Base-by-base conservation (phyloP, 2,888 invertebrate species). In the Sphecodes monilicornis region DNA sequence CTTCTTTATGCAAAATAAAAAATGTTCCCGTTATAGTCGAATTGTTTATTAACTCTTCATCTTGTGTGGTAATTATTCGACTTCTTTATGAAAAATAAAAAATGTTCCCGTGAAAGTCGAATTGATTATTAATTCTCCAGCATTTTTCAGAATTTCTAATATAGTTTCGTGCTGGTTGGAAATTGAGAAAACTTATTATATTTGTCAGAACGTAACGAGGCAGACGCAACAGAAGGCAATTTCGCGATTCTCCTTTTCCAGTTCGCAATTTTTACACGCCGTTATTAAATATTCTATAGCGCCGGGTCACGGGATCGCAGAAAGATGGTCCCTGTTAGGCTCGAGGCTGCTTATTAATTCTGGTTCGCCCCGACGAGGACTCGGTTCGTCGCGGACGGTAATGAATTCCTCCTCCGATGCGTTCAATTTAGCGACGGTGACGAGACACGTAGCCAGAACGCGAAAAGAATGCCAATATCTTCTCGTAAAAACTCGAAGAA, bases 401-500 rank as follows among this genome's bases (percentile, higher is more conserved):
- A 83, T 73, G 81, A 80, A 78, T 78, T 77, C 54, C 76, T 79
- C 60, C 60, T 22, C 36, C 70, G 64, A 29, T 39, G 22, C 50
- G 39, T 76, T 60, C 69, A 81, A 82, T 76, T 83, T 82, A 82
- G 82, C 66, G 43, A 71, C 72, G 69, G 68, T 73, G 81, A 76
- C 71, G 84, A 77, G 80, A 84, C 77, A 78, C 80, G 84, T 68
- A 75, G 74, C 77, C 72, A 72, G 78, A 72, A 76, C 73, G 86
- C 76, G 76, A 79, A 74, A 85, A 82, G 79, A 85, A 86, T 78
- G 85, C 85, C 81, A 85, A 82, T 81, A 85, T 76, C 76, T 57
- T 26, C 36, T n/a, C 57, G 75, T 32, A 88, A 88, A 84, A 86
- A 83, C 82, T 80, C 78, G 43, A 77, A 79, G 88, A 88, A 88